phyloP scores from a whole-genome alignment of 2,113 vertebrate species.

The Aspidoscelis tigris region DNA sequence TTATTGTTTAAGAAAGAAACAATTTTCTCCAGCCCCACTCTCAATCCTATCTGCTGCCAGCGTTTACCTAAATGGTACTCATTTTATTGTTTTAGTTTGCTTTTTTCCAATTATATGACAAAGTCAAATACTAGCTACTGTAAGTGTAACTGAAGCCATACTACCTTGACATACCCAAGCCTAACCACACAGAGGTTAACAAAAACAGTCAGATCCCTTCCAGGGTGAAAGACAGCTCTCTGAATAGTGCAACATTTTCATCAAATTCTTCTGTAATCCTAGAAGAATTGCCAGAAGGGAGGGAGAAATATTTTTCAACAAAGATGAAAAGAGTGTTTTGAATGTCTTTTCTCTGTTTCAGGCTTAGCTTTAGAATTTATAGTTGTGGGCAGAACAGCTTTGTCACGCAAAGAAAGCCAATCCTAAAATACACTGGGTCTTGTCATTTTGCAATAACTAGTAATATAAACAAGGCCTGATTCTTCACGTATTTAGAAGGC shows the following conservation, averaged over 20 bases:
- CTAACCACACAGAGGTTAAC: neutral
- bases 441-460: neutral
- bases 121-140: neutral
- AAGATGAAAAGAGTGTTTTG: neutral
- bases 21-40: neutral
- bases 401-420: slow-evolving; percentile 6
- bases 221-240: neutral
- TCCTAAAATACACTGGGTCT: neutral
- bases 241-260: neutral
- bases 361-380: neutral
- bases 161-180: neutral
- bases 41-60: neutral
- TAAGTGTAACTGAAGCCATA: neutral
- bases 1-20: too few species aligned
- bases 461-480: neutral
- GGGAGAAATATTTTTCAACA: neutral
- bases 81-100: too few species aligned
- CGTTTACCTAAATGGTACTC: neutral
- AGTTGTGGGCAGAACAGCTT: neutral
- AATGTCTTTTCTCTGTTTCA: neutral
- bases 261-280: neutral
- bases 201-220: neutral
- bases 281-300: neutral
- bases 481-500: neutral
- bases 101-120: neutral